Conservation (phyloP, 2,888 invertebrate genomes). For the Sphecodes monilicornis region DNA sequence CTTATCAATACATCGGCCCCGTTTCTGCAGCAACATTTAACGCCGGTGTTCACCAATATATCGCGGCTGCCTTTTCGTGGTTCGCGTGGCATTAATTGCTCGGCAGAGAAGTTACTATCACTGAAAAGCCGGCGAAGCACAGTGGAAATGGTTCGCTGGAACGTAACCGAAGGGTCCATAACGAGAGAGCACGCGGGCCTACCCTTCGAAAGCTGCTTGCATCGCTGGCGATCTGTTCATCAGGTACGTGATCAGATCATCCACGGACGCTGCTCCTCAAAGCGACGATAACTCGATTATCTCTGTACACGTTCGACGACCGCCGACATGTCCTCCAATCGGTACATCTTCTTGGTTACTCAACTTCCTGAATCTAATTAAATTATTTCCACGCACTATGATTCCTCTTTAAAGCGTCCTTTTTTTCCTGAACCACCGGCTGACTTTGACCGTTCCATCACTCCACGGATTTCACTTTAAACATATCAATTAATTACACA, state of each 20-base stretch:
- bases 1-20: conserved; percentile 4
- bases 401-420: background rate
- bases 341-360: conserved; percentile 65
- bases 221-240: conserved; percentile 82
- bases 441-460: background rate
- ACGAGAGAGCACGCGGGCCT: conserved; percentile 46
- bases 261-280: conserved; percentile 84
- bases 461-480: background rate
- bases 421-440: background rate
- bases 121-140: conserved; percentile 70
- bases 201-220: conserved; percentile 81
- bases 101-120: conserved; percentile 60
- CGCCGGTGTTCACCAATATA: conserved; percentile 33
- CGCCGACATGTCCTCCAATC: conserved; percentile 76
- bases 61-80: conserved; percentile 45
- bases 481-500: background rate
- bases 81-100: conserved; percentile 59
- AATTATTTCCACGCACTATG: conserved; percentile 35
- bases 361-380: conserved; percentile 67
- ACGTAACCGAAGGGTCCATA: conserved; percentile 68
- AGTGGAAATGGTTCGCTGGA: conserved; percentile 71
- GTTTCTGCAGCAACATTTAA: conserved; percentile 32
- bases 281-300: conserved; percentile 84
- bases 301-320: conserved; percentile 81
- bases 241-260: conserved; percentile 83